These are phyloP conservation scores for Discoglossus pictus DNA, from an alignment of 2,797 vertebrate genomes.

Conservation along the genomic window DNA sequence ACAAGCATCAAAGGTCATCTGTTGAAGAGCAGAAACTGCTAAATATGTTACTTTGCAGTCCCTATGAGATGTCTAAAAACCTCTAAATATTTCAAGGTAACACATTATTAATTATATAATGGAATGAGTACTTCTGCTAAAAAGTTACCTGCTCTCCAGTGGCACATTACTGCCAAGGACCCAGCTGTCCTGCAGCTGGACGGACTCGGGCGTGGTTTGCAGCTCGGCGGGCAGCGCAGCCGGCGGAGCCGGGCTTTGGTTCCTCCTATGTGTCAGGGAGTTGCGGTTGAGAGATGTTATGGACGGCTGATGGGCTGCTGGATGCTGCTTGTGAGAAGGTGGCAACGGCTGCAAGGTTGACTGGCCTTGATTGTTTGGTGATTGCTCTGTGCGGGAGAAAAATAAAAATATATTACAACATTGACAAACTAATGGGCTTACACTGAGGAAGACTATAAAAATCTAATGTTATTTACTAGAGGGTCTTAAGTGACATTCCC, in stretches of 20 bases:
- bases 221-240: conserved; percentile 95
- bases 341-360: conserved; percentile 89
- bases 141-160: conserved; percentile 94
- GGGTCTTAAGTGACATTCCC: conserved; percentile 69
- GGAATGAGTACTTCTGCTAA: too few species aligned
- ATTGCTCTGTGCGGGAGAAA: conserved; percentile 78
- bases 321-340: conserved; percentile 86
- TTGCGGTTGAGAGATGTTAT: conserved; percentile 95
- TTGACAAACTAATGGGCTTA: neutral
- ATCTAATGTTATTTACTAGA: conserved; percentile 4
- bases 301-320: conserved; percentile 83
- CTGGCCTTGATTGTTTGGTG: conserved; percentile 85
- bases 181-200: conserved; percentile 99
- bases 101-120: too few species aligned
- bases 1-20: too few species aligned
- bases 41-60: too few species aligned
- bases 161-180: conserved; percentile 98
- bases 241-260: conserved; percentile 91
- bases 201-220: conserved; percentile 98
- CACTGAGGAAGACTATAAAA: conserved; percentile 12
- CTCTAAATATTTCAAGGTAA: too few species aligned
- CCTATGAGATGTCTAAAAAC: too few species aligned
- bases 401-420: conserved; percentile 9
- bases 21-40: too few species aligned
- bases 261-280: conserved; percentile 95